These are phyloP conservation scores for Pteruthius melanotis DNA, from an alignment of 2,113 vertebrate species.

Conservation along the genomic window DNA sequence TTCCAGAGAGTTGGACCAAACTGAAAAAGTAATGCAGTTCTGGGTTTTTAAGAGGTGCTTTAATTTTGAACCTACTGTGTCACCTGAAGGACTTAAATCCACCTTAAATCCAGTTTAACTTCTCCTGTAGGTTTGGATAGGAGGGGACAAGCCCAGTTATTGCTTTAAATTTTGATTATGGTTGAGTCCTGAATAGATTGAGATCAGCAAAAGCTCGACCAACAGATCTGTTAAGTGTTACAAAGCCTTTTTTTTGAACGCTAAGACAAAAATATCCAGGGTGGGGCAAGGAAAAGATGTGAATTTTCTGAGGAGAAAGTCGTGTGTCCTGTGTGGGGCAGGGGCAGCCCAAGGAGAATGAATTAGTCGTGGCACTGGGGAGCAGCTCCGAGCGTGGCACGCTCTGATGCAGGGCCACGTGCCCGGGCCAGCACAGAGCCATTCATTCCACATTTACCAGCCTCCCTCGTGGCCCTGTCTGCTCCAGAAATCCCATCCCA, in stretches of 20 bases:
- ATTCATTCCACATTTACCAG: background rate
- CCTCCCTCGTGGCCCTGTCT: background rate
- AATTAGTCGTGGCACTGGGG: background rate
- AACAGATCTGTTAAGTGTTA: background rate
- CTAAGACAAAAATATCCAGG: background rate
- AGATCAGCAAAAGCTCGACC: background rate
- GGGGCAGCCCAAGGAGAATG: background rate
- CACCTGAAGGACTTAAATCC: background rate
- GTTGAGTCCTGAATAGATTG: background rate
- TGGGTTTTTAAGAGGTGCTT: background rate
- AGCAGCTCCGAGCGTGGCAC: background rate
- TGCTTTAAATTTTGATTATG: background rate
- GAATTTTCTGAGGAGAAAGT: background rate
- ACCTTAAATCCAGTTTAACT: background rate
- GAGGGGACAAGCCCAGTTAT: background rate
- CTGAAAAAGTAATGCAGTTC: background rate
- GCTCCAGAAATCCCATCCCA: background rate
- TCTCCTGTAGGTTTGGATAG: background rate
- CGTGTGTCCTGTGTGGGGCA: background rate
- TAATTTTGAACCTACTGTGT: background rate
- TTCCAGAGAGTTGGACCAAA: background rate
- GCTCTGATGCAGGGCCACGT: too few relatives aligned
- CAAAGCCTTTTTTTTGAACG: background rate
- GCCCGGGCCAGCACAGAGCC: too few relatives aligned
- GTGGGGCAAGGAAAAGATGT: background rate